Conservation (phyloP, 2,888 invertebrate genomes). For the Drosophila bunnanda region DNA sequence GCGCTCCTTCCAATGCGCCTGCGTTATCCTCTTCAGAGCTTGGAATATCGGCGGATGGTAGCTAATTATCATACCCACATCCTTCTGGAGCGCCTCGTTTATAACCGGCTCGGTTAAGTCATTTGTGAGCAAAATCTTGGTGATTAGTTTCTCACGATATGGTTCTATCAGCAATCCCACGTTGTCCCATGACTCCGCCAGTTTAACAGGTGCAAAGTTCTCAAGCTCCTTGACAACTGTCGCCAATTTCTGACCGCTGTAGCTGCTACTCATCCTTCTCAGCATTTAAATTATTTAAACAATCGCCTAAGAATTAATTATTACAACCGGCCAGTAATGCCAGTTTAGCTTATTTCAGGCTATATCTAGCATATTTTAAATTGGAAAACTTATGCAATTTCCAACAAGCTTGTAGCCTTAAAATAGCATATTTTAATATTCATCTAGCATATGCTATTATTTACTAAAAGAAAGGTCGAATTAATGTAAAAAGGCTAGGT, state of each 20-base stretch:
- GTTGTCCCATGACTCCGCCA: constrained; percentile 97
- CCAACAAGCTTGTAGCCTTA: too few species aligned
- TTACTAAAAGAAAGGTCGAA: too few species aligned
- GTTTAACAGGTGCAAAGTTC: constrained; percentile 88
- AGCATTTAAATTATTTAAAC: constrained; percentile 20
- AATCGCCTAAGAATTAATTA: neutral
- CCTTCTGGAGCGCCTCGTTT: constrained; percentile 89
- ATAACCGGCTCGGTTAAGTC: constrained; percentile 96
- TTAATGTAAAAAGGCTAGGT: too few species aligned
- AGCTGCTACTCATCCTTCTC: constrained; percentile 51
- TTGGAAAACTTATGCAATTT: too few species aligned
- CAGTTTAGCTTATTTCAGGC: too few species aligned
- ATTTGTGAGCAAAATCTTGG: constrained; percentile 93
- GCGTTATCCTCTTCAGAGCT: constrained; percentile 91
- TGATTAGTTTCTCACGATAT: constrained; percentile 86
- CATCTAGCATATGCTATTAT: too few species aligned
- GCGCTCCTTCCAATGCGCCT: constrained; percentile 94
- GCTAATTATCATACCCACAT: constrained; percentile 92
- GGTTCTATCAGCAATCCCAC: constrained; percentile 96
- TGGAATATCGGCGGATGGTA: constrained; percentile 98
- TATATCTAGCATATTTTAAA: too few species aligned
- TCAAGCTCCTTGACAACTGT: constrained; percentile 87
- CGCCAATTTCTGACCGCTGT: constrained; percentile 54
- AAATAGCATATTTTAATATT: too few species aligned
- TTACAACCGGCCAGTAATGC: neutral